Base-by-base conservation (phyloP, 1,140 invertebrate species). In the Tyrophagus putrescentiae region DNA sequence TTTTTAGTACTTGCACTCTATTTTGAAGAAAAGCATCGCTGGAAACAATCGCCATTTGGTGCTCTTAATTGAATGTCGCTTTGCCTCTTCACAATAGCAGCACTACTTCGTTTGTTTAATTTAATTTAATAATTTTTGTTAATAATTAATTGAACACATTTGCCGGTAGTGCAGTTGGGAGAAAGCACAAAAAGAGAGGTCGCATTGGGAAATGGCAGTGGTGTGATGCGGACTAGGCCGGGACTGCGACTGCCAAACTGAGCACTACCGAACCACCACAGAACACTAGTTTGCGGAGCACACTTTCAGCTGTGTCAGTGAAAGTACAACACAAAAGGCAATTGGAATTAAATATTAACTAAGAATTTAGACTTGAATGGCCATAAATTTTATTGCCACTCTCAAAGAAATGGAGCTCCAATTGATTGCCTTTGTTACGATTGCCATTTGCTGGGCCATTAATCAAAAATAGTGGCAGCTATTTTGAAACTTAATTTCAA, bases 351-450 rank as follows among this genome's bases (percentile, higher is more conserved):
- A 48, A 48, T 48, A 48, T 48, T 48, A 48, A 48, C 45, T 48
- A 48, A 48, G 21, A n/a, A n/a, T 7, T 7, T 13, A 39, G 21
- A 39, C 13, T 21, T 13, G 36, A 13, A 39, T 6, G 18, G 45
- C 45, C 23, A 48, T 48, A 48, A 48, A 48, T 7, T 48, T 48
- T 48, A 48, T 48, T 48, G 45, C 45, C 18, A 7, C 45, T 7
- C n/a, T 21, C 7, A 48, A 48, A 29, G 45, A 48, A 48, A 48
- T 48, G 21, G 45, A 18, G 18, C 36, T 39, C 45, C 45, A 48
- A 48, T 48, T 48, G 45, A 48, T 48, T 48, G 45, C 45, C 36
- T 48, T 48, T 48, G 45, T 48, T n/a, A n/a, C n/a, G n/a, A n/a
- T 13, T 39, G 21, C 36, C 36, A 39, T 39, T 39, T 39, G 36